Evolutionary conservation across 2,888 invertebrate genomes (phyloP).

Genomic region (Seira musarum): DNA sequence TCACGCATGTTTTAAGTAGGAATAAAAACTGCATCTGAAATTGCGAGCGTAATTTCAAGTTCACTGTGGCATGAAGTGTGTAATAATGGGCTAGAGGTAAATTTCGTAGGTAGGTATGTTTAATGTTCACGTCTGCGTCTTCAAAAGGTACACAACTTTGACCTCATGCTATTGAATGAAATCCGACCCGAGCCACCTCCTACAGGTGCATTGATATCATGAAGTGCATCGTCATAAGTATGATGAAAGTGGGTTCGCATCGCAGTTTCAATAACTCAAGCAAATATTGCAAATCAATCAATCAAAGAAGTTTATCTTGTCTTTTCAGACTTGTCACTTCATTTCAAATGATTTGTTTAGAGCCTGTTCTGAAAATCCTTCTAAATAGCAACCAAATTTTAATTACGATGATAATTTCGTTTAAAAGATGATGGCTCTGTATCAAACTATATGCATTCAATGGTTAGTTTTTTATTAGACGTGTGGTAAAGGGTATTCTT

Average conservation of each 20-base stretch:
- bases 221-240: too few relatives aligned
- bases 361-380: too few relatives aligned
- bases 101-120: neutral
- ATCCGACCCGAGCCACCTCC: neutral
- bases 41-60: neutral
- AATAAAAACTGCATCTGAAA: slow-evolving; percentile 7
- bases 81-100: neutral
- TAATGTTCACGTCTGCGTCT: neutral
- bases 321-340: slow-evolving; percentile 2
- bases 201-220: neutral
- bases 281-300: too few relatives aligned
- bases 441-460: too few relatives aligned
- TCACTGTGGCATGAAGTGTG: neutral
- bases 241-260: too few relatives aligned
- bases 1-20: slow-evolving; percentile 12
- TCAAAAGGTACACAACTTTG: neutral
- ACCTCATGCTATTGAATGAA: slow-evolving; percentile 2
- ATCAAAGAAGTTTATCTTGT: neutral
- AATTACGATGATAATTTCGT: too few relatives aligned
- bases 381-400: too few relatives aligned
- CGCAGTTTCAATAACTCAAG: too few relatives aligned
- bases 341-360: too few relatives aligned
- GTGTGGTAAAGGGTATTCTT: too few relatives aligned
- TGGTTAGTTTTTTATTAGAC: too few relatives aligned
- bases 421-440: too few relatives aligned